Base-by-base conservation (phyloP, 2,797 vertebrate genomes). In the Pelodytes ibericus region DNA sequence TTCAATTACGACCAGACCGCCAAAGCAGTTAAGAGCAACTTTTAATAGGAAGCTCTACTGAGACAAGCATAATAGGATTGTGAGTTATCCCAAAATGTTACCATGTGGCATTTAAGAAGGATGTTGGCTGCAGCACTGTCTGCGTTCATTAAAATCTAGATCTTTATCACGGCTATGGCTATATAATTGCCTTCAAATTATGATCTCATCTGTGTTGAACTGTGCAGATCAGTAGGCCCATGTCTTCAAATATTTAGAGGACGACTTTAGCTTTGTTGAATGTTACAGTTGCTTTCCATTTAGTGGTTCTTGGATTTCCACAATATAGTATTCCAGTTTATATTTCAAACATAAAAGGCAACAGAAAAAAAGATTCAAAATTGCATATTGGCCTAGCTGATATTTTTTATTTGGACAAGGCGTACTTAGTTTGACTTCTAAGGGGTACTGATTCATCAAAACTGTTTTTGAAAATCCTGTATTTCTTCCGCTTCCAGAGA, bases 161-260 rank as follows among this genome's bases (percentile, higher is more conserved):
- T 72, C 63, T 78, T 78, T 72, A 78, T 78, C 70, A 53, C 18
- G 41, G 30, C 29, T 61, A 51, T 24, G 56, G 60, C 56, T 67
- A 61, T 31, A 72, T 66, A 72, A 78, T 78, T 62, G 68, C 56
- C 41, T 36, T 65, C 53, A 72, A 53, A 72, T 77, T 77, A 72
- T 51, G 58, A 72, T 41, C 24, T 66, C 57, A 51, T 72, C 69
- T 66, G 10, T 59, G 41, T 66, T 72, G 53, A 77, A 60, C 69
- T 60, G 62, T 61, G 36, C 69, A 68, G 10, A 61, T 78, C 63
- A 25, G 6, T 49, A 53, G 51, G 62, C 58, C 51, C 53, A 11
- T 44, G 7, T 53, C 57, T 67, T 78, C 49, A 67, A 78, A 72
- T 77, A 78, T 72, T 78, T 72, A 72, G 27, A 77, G 39, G 29